These are phyloP conservation scores for Dryoscopus gambensis DNA, from an alignment of 2,113 vertebrate species.

Conservation along the genomic window DNA sequence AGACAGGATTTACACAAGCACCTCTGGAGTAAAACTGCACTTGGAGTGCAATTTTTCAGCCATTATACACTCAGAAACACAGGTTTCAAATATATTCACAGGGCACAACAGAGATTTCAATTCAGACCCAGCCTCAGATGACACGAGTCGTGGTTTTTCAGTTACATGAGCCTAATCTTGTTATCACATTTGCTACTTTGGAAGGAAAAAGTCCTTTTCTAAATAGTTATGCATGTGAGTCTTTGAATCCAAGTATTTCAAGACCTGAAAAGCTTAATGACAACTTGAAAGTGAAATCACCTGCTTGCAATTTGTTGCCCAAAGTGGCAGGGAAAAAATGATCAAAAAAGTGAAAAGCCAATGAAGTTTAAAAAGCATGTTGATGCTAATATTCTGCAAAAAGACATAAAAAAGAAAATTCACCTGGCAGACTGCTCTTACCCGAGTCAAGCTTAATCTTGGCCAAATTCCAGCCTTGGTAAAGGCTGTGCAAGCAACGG, in stretches of 20 bases:
- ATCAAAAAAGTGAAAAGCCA: not conserved
- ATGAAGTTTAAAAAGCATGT: not conserved
- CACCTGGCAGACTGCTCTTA: not conserved
- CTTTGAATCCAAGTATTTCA: not conserved
- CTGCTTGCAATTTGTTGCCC: not conserved
- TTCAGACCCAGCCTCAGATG: not conserved
- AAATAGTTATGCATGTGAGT: not conserved
- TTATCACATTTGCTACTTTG: not conserved
- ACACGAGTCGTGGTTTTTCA: accelerated
- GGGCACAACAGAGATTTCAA: not conserved
- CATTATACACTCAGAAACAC: not conserved
- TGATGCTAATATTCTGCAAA: not conserved
- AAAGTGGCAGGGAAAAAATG: not conserved
- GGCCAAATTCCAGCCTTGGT: not conserved
- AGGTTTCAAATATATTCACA: not conserved
- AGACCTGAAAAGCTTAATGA: not conserved
- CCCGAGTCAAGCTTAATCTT: not conserved
- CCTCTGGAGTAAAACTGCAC: not conserved
- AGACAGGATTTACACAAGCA: not conserved
- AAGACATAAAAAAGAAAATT: not conserved
- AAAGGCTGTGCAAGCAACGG: not conserved
- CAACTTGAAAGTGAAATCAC: not conserved
- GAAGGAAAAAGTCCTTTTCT: not conserved
- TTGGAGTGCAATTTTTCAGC: not conserved
- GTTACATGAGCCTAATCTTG: not conserved